phyloP scores from a whole-genome alignment of 2,797 vertebrate genomes.

The Helarctos malayanus region DNA sequence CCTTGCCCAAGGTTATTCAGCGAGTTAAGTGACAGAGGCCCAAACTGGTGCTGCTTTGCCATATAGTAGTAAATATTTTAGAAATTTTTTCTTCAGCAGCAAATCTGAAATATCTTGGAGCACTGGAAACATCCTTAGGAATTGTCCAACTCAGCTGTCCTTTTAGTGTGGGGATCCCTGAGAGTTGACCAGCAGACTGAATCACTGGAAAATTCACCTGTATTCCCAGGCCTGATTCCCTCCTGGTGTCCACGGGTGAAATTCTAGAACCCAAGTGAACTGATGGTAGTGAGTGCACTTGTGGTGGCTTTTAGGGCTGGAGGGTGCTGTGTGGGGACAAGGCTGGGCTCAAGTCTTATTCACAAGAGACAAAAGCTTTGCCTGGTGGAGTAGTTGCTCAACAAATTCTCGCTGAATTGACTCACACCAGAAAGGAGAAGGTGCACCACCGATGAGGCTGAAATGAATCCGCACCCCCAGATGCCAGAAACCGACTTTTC shows the following conservation, averaged over 20 bases:
- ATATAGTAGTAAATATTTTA: neutral
- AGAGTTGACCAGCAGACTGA: neutral
- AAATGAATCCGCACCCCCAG: neutral
- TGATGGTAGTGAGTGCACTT: rapidly evolving
- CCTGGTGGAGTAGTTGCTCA: neutral
- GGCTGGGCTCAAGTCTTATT: neutral
- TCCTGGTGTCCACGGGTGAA: rapidly evolving
- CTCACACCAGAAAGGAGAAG: neutral
- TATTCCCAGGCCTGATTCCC: neutral
- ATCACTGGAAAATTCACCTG: neutral
- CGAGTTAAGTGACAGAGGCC: neutral
- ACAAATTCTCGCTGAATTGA: neutral
- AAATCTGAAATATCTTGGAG: neutral
- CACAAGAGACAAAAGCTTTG: neutral
- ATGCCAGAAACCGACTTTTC: neutral
- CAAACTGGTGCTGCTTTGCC: neutral
- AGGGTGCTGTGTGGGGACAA: neutral
- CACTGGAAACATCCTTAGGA: neutral
- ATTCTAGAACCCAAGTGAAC: neutral
- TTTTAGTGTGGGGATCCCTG: neutral
- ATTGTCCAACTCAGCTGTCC: rapidly evolving
- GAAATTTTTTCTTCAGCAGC: neutral
- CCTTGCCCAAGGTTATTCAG: neutral
- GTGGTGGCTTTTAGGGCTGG: neutral
- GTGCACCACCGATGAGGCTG: neutral